Evolutionary conservation across 2,113 vertebrate species (phyloP), one percentile per base, ranked within the genome.

Genomic region (Pitta sordida): DNA sequence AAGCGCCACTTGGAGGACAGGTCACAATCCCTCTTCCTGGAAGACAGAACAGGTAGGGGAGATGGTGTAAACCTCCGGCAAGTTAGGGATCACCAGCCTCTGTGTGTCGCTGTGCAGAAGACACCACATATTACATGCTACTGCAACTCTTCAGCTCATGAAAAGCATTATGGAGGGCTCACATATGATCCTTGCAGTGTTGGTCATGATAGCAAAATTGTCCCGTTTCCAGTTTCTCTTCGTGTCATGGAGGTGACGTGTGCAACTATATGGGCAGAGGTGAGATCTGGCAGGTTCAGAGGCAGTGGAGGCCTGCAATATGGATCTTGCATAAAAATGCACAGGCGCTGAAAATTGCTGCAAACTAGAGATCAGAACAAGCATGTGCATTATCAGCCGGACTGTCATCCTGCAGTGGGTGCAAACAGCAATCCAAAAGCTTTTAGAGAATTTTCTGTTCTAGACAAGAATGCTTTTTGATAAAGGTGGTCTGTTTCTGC

Each of bases 221-320:
- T 73, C 44, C 15, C 21, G 22, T 63, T 90, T 65, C 22, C 27
- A 34, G 34, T 56, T 65, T 58, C 41, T 58, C 0, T 48, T 84
- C 55, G 10, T 62, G 20, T 68, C 56, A 13, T 1, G 0, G 30
- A 79, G 20, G 18, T 55, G 44, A 34, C 1, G 0, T 69, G 26
- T 63, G 23, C 62, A 77, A 18, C 41, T 59, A 26, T 29, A 23
- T 0, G 0, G 46, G 20, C 48, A 67, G 48, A 81, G 15, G 55
- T 46, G 56, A 86, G 46, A 86, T 49, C 46, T 70, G 53, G 8
- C 34, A 92, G 20, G 48, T 0, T 69, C 69, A 86, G 48, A 67
- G 39, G 60, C 69, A 56, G 32, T 2, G 1, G 51, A 55, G 39
- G 8, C 17, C 13, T 89, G 29, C 48, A 48, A 10, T 34, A 56